Base-by-base conservation (phyloP, 2,113 vertebrate genomes). In the Monopterus albus region DNA sequence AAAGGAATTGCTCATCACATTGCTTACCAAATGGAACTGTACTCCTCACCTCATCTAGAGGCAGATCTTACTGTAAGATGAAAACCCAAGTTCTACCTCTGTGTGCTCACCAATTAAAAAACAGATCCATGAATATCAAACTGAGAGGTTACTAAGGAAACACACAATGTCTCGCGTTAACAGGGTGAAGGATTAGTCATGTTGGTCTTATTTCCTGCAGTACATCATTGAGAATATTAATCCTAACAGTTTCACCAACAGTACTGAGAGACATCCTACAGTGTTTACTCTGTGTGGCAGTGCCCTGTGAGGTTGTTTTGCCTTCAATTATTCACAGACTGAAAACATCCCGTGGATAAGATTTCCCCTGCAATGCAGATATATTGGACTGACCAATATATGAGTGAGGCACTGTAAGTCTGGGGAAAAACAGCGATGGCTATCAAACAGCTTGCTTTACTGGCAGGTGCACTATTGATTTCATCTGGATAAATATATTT, bases 331-430 rank as follows among this genome's bases (percentile, higher is more conserved):
- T 88, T 86, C 64, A 86, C 73, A 55, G 46, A 85, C 64, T 77
- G 50, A 70, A 84, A 86, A 77, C 75, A 67, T 86, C 68, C 51
- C 61, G 13, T 4, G 71, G 67, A 79, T 88, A 82, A 80, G 68
- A 73, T 88, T 81, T 83, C 80, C 73, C 52, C 84, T 87, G 84
- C 87, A 87, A 65, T 88, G 85, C 86, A 87, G 86, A 85, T 89
- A 43, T 67, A 81, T 73, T 64, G 46, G 58, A 63, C 31, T 83
- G 80, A 85, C 84, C 76, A 75, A 66, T 42, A 29, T 58, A 45
- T 58, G 42, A 35, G 36, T 38, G 49, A 68, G 20, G 58, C 28
- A 49, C 47, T 59, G 23, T 77, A 43, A 57, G 67, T 42, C 52
- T 46, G 23, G 71, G 42, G 47, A 49, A 43, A 58, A 7, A 14